Evolutionary conservation across 30 jellyfish, hydroid and myxozoan species (phyloP).

Genomic region (Aurelia sp.): DNA sequence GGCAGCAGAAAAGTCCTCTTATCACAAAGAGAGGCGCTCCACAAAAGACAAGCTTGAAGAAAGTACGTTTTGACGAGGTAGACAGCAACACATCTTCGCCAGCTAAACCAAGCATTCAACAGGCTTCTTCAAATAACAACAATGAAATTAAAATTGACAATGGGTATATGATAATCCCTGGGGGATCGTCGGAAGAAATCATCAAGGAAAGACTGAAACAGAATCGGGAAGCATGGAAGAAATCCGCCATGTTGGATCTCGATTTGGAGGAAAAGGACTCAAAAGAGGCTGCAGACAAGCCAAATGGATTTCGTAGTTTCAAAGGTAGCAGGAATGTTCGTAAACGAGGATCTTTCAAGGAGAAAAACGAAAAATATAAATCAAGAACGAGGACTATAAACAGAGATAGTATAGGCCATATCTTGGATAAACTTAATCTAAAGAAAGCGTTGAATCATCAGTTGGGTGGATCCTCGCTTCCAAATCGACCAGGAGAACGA

Average conservation of each 20-base stretch:
- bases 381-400: conserved; percentile 21
- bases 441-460: conserved; percentile 3
- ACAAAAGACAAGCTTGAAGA: conserved; percentile 42
- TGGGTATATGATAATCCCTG: conserved; percentile 24
- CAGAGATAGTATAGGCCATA: conserved; percentile 60
- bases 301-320: neutral
- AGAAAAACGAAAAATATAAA: conserved; percentile 49
- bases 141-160: conserved; percentile 8
- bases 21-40: neutral
- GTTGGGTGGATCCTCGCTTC: conserved; percentile 17
- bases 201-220: conserved; percentile 27
- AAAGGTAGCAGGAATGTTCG: conserved; percentile 58
- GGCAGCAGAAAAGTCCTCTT: conserved; percentile 24
- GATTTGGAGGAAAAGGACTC: conserved; percentile 22
- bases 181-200: conserved; percentile 39
- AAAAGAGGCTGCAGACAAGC: neutral
- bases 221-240: conserved; percentile 52
- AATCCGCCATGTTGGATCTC: conserved; percentile 11
- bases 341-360: conserved; percentile 64
- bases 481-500: conserved; percentile 32
- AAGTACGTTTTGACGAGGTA: conserved; percentile 61
- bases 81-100: conserved; percentile 3
- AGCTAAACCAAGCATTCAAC: neutral
- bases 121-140: conserved; percentile 4
- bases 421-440: conserved; percentile 34